Evolutionary conservation across 1,140 invertebrate species (phyloP).

Genomic region (Drosophila carrolli): DNA sequence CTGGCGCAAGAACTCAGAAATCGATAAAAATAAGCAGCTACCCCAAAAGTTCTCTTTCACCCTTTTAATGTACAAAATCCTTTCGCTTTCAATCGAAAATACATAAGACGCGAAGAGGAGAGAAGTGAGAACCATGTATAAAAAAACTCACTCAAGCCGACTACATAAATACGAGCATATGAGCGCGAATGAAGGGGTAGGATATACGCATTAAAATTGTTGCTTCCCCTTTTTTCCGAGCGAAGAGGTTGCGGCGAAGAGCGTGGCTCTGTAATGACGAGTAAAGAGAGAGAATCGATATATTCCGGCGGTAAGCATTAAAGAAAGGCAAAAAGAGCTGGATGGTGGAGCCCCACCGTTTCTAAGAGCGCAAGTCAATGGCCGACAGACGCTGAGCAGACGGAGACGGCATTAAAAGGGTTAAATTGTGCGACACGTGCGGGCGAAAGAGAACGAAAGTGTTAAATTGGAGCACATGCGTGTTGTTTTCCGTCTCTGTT

Average conservation of each 20-base stretch:
- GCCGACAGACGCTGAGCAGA: constrained; percentile 74
- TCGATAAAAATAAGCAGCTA: constrained; percentile 55
- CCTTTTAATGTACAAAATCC: constrained; percentile 68
- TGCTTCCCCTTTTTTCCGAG: constrained; percentile 61
- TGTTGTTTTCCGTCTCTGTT: constrained; percentile 45
- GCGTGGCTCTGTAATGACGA: constrained; percentile 34
- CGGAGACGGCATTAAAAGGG: constrained; percentile 83
- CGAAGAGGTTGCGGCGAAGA: constrained; percentile 50
- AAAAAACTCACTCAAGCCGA: constrained; percentile 63
- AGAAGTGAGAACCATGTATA: not conserved
- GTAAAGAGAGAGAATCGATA: constrained; percentile 54
- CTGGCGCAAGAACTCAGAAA: constrained; percentile 25
- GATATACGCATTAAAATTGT: constrained; percentile 41
- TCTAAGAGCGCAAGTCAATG: constrained; percentile 63
- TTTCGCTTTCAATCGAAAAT: constrained; percentile 64
- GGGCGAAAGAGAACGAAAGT: constrained; percentile 80
- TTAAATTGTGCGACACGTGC: constrained; percentile 73
- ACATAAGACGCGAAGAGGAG: constrained; percentile 4
- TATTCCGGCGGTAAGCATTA: not conserved
- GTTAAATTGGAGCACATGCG: constrained; percentile 83
- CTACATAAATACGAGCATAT: constrained; percentile 5
- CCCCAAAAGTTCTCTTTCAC: constrained; percentile 47
- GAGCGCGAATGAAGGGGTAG: constrained; percentile 60
- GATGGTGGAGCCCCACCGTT: constrained; percentile 3
- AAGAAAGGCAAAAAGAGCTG: constrained; percentile 7